Conservation (phyloP, 1,140 invertebrate species). For the Drosophila baimaii region DNA sequence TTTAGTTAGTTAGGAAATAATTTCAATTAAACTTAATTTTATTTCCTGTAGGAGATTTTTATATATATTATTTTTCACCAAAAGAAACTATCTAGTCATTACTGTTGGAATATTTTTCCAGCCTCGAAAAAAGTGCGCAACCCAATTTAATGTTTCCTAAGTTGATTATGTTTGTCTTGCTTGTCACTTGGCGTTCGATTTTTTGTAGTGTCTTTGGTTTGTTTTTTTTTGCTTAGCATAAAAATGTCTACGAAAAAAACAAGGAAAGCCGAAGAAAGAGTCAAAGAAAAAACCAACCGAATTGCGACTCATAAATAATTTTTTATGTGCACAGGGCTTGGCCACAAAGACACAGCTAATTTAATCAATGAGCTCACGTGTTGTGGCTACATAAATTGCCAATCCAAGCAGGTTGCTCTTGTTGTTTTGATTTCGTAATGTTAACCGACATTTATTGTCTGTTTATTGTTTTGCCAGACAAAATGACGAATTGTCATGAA, state of each 20-base stretch:
- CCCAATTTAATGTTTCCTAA: conserved; percentile 67
- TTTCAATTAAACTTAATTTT: neutral
- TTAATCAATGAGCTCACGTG: conserved; percentile 81
- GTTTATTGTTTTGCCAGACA: conserved; percentile 50
- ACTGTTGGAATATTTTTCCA: conserved; percentile 24
- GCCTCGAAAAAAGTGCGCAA: conserved; percentile 51
- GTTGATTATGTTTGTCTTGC: conserved; percentile 72
- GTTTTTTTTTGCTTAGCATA: conserved; percentile 62
- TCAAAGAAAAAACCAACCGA: conserved; percentile 33
- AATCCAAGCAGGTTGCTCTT: conserved; percentile 48
- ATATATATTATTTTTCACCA: neutral
- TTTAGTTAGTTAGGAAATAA: too few relatives aligned
- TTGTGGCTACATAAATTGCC: conserved; percentile 76
- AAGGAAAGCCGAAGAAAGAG: conserved; percentile 42
- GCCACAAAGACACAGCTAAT: conserved; percentile 58
- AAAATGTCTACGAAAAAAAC: conserved; percentile 65
- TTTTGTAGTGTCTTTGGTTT: conserved; percentile 35
- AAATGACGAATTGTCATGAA: conserved; percentile 72
- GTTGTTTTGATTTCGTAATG: conserved; percentile 69
- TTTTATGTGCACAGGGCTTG: conserved; percentile 73
- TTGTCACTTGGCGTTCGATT: conserved; percentile 67
- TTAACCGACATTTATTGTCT: conserved; percentile 70
- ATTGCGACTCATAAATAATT: conserved; percentile 71
- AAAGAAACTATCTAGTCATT: neutral
- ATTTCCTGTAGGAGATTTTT: neutral